phyloP scores from a whole-genome alignment of 2,113 vertebrate genomes.

The Lophochroa leadbeateri region DNA sequence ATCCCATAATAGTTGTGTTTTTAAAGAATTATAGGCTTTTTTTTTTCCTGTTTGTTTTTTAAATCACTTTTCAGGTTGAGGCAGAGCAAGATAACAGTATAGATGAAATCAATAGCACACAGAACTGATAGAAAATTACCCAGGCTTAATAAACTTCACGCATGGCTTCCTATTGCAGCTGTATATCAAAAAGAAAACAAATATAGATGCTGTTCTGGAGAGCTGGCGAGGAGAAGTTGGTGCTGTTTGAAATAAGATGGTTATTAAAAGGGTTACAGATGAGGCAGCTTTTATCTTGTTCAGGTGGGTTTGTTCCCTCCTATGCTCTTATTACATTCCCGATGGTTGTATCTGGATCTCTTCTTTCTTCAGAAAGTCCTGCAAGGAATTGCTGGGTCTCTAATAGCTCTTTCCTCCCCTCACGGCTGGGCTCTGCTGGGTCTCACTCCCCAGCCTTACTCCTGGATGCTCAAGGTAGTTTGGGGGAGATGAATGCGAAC shows the following conservation, averaged over 20 bases:
- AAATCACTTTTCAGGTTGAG: constrained; percentile 17
- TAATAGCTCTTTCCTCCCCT: rapidly evolving
- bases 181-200: background rate
- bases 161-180: constrained; percentile 17
- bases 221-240: background rate
- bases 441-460: background rate
- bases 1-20: background rate
- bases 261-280: background rate
- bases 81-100: background rate
- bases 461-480: rapidly evolving
- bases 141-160: constrained; percentile 25
- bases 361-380: background rate
- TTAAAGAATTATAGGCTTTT: background rate
- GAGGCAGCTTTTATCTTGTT: background rate
- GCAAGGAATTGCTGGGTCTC: rapidly evolving
- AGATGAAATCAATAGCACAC: constrained; percentile 28
- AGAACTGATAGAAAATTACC: constrained; percentile 58
- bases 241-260: background rate
- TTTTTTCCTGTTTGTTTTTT: background rate
- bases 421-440: rapidly evolving
- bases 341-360: background rate
- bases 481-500: background rate
- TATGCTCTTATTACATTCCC: background rate
- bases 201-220: background rate
- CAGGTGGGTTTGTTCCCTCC: background rate